Base-by-base conservation (phyloP, 37 sponge, comb jelly and placozoan species). In the Agelas oroides region DNA sequence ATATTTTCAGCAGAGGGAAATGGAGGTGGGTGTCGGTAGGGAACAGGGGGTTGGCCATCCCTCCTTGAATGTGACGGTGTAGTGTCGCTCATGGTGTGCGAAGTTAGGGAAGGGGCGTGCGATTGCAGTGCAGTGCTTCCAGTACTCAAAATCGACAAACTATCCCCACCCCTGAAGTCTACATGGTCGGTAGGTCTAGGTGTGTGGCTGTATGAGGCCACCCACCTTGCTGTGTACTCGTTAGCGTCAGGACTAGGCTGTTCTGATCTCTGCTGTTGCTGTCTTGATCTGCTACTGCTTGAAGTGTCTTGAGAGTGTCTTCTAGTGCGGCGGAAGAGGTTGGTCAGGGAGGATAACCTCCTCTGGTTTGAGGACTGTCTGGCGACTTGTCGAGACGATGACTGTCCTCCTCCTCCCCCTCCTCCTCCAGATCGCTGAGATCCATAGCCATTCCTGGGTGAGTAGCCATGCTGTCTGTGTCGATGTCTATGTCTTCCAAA, bases 21-120 rank as follows among this genome's bases (percentile, higher is more conserved):
- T 5, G 84, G 84, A 14, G 84, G 84, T 18, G 84, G 84, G 53
- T 74, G 84, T 15, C 74, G 17, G 36, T 84, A 84, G 5, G 84
- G 81, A 8, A 80, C 67, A 21, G 81, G 81, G 21, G 19, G 69
- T 30, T 46, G 46, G 3, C 46, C 46, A 46, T 46, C 46, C 8
- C 46, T 46, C 46, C 46, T 3, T 8, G 35, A 32, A 5, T 34
- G 69, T 28, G 69, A 67, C 18, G 46, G n/a, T 52, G 73, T 24
- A 19, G 17, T 31, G 33, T 34, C 39, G 19, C 64, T 77, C 39
- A 19, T 39, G 35, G 41, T 64, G 35, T 40, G 63, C 1, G 78
- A 75, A 15, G 54, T 16, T 25, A 27, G 58, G 36, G 76, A 28
- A 8, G 16, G 34, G 24, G 57, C 6, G 19, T n/a, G 20, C 15